Base-by-base conservation (phyloP, 2,113 vertebrate genomes). In the human (Homo sapiens) region DNA sequence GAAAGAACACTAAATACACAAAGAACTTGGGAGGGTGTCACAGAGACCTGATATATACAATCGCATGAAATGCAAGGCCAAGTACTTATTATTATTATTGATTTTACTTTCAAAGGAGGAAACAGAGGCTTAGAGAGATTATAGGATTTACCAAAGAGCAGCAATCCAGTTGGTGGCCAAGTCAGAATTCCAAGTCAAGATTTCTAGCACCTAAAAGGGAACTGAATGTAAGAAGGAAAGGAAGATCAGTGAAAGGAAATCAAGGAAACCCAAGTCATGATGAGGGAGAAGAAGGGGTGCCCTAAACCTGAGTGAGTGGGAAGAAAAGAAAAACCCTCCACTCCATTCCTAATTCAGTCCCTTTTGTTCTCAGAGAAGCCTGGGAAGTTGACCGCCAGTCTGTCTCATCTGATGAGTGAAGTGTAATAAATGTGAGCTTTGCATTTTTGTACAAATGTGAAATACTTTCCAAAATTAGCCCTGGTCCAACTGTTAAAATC, bases 401-500 rank as follows among this genome's bases (percentile, higher is more conserved):
- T 90, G 79, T 75, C 89, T 89, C 89, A 50, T 89, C 92, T 90
- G 93, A 94, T 80, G 85, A 98, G 93, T 92, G 89, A 91, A 89
- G 66, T 59, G 64, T 81, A 91, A 94, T 96, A 93, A 96, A 86
- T 89, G 86, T 68, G 50, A 59, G 81, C 64, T 89, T 94, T 88
- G 75, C 84, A 96, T 88, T 97, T 84, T 59, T 48, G 75, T 79
- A 84, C 64, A 91, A 81, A 95, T 85, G 72, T 81, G 95, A 97
- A 95, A 68, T n/a, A 1, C 13, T 94, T 97, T 97, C 96, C 96
- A 96, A 97, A 98, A 97, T 96, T 97, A 97, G 93, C 88, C 40
- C 55, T 48, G 50, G 50, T 94, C 93, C 87, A 90, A 96, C 86
- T 95, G 92, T 80, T 93, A 97, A 97, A 98, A 96, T 89, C 86